phyloP scores from a whole-genome alignment of 2,888 invertebrate genomes.

The Pasiphila rectangulata region DNA sequence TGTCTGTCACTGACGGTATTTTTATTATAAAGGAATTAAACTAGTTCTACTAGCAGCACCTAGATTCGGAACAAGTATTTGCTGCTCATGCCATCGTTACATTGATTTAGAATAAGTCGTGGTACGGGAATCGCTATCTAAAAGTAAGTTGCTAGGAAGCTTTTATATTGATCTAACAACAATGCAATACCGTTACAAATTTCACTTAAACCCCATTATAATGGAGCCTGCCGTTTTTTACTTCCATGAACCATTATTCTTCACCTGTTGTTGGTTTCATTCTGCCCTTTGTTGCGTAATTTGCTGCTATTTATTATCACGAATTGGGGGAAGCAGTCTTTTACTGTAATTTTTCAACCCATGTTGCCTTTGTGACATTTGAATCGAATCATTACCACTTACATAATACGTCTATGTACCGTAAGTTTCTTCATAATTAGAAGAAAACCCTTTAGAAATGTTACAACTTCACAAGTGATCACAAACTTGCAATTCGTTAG shows the following conservation, averaged over 20 bases:
- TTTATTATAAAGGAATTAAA: too few species aligned
- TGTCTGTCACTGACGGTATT: too few species aligned
- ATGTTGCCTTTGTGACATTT: not conserved
- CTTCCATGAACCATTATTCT: slow-evolving; percentile 16
- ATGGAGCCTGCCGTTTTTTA: slow-evolving; percentile 27
- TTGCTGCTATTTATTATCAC: slow-evolving; percentile 5
- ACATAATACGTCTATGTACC: too few species aligned
- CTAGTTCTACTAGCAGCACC: too few species aligned
- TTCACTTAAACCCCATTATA: slow-evolving; percentile 26
- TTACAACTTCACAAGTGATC: too few species aligned
- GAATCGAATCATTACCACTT: slow-evolving; percentile 1
- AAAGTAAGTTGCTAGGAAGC: slow-evolving; percentile 2
- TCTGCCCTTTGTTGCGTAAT: slow-evolving; percentile 10
- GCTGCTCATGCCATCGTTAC: too few species aligned
- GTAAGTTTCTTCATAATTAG: not conserved
- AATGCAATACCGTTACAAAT: slow-evolving; percentile 26
- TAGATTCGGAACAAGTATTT: too few species aligned
- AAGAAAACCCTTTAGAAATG: not conserved
- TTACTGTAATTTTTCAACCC: not conserved
- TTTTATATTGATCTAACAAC: slow-evolving; percentile 15
- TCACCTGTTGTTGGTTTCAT: slow-evolving; percentile 21
- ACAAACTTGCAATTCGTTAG: too few species aligned
- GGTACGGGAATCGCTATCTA: not conserved
- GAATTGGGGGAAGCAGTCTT: not conserved
- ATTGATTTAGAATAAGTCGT: not conserved